Base-by-base conservation (phyloP, 2,113 vertebrate genomes). In the Halcyon malimbica region DNA sequence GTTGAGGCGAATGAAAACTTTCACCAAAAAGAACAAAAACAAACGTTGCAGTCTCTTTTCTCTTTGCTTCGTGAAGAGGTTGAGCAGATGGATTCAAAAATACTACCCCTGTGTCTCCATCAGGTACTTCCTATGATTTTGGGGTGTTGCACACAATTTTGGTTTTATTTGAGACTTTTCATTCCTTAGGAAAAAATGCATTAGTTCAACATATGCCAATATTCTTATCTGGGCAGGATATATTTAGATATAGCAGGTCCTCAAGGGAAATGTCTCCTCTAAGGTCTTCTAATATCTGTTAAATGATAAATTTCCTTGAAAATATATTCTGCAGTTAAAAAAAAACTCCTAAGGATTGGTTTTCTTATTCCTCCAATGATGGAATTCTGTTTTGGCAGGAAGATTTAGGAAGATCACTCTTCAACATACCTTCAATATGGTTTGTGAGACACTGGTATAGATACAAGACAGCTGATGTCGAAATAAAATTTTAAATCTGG, bases 51-150 rank as follows among this genome's bases (percentile, higher is more conserved):
- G 77, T 97, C 98, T 81, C 98, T 99, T 57, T 98, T 99, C 96
- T 98, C 98, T 42, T 98, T 99, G 26, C 98, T 99, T 48, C 98
- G 96, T 86, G 97, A 98, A 64, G 98, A 99, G 28, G 98, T 98
- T 94, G 98, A 99, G 53, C 97, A 98, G 94, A 87, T 93, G 81
- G 98, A 99, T 97, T 98, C 98, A 89, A 98, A 98, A 79, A 97
- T 98, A 56, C 97, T 99, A 79, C 99, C 99, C 35, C 97, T 98
- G 54, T 99, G 98, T 71, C 98, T 99, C 87, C 99, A 99, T 97
- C 99, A 99, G 99, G 99, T 99, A 98, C 26, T 56, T 56, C 9
- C 5, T 93, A 67, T 95, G 56, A 76, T 48, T 80, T 31, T 42
- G 16, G 26, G 10, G 3, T 80, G 31, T 50, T 82, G 25, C 51